Evolutionary conservation across 2,113 vertebrate genomes (phyloP).

Genomic region (Vombatus ursinus): DNA sequence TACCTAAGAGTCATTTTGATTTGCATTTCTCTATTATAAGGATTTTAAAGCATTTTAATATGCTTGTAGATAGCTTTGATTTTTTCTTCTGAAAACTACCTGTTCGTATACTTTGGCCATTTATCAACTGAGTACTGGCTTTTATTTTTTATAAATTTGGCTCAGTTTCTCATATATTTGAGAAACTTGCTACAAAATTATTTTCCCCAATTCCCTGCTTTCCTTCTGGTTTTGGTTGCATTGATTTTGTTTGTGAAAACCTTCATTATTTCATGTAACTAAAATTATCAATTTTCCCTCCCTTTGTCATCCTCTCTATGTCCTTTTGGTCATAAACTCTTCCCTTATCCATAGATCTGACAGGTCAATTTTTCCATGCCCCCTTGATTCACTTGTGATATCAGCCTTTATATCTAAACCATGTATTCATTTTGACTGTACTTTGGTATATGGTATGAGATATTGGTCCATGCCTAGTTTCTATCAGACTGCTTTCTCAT

Average conservation of each 20-base stretch:
- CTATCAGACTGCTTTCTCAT: neutral
- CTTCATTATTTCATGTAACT: neutral
- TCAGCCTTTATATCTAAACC: neutral
- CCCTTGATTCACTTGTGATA: neutral
- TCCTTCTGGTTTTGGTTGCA: neutral
- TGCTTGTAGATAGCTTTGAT: neutral
- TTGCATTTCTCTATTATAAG: neutral
- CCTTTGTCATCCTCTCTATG: neutral
- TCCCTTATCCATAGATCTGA: neutral
- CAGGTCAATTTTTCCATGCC: neutral
- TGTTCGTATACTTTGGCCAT: neutral
- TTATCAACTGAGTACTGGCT: neutral
- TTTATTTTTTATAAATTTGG: neutral
- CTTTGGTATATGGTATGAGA: no score
- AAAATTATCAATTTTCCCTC: neutral
- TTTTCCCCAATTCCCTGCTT: no score
- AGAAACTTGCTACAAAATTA: neutral
- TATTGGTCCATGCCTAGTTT: neutral
- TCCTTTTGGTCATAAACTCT: neutral
- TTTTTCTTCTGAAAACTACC: neutral
- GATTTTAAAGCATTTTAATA: neutral
- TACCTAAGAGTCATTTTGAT: neutral
- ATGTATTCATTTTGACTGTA: neutral
- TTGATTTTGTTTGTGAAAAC: neutral
- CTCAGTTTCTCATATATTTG: neutral